Conservation (phyloP, 1,140 invertebrate species). For the Atta texana region DNA sequence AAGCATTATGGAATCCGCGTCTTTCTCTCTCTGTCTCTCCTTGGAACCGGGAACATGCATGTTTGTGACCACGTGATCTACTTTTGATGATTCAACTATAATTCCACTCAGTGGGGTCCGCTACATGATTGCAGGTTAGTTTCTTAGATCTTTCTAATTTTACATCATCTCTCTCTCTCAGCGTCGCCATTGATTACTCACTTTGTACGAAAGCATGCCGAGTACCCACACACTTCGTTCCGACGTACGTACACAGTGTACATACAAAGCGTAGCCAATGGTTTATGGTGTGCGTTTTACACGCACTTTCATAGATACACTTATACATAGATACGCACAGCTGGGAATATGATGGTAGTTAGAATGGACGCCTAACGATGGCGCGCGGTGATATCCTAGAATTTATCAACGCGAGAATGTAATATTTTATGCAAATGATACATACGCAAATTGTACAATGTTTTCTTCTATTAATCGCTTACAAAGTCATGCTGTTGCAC, state of each 20-base stretch:
- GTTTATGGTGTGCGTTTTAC: slow-evolving; percentile 19
- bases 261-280: no score
- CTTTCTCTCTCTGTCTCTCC: not conserved
- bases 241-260: not conserved
- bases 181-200: not conserved
- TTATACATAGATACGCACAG: slow-evolving; percentile 44
- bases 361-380: slow-evolving; percentile 70
- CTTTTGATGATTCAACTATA: slow-evolving; percentile 15
- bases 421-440: slow-evolving; percentile 3
- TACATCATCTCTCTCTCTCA: not conserved
- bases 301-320: slow-evolving; percentile 32
- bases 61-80: slow-evolving; percentile 63
- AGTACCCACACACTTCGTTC: not conserved
- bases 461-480: not conserved
- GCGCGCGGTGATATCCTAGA: slow-evolving; percentile 67
- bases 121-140: slow-evolving; percentile 64
- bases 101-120: not conserved
- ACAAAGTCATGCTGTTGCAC: not conserved
- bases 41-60: slow-evolving; percentile 39
- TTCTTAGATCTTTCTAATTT: not conserved
- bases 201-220: not conserved
- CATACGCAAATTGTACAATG: no score
- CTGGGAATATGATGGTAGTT: slow-evolving; percentile 65
- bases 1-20: slow-evolving; percentile 41
- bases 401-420: not conserved